phyloP scores from a whole-genome alignment of 2,797 vertebrate genomes.

The Acipenser transmontanus region DNA sequence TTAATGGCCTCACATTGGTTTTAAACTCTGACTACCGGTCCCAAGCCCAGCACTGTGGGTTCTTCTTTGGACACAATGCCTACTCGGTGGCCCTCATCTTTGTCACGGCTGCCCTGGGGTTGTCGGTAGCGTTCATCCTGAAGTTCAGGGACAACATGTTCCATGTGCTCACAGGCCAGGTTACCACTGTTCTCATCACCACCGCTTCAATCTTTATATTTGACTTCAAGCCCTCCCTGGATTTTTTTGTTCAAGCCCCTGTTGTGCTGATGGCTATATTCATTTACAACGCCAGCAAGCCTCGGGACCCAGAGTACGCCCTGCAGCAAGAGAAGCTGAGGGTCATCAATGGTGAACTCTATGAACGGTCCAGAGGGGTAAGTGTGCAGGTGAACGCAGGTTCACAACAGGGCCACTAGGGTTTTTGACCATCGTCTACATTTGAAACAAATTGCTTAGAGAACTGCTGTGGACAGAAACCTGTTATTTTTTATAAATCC shows the following conservation, averaged over 20 bases:
- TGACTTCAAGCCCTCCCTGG: constrained; percentile 82
- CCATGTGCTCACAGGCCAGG: constrained; percentile 88
- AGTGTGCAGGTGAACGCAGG: constrained; percentile 32
- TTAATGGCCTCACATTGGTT: constrained; percentile 77
- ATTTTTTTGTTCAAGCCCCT: constrained; percentile 92
- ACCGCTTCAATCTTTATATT: constrained; percentile 81
- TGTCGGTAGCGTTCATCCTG: constrained; percentile 93
- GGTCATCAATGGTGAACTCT: constrained; percentile 71
- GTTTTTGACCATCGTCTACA: no score
- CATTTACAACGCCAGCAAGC: constrained; percentile 81
- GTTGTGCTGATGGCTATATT: constrained; percentile 87
- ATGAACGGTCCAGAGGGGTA: constrained; percentile 87
- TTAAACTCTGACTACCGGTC: constrained; percentile 65
- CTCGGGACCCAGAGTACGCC: constrained; percentile 55
- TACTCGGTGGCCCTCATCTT: constrained; percentile 82
- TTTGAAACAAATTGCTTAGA: no score
- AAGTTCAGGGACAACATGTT: constrained; percentile 99
- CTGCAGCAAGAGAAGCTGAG: constrained; percentile 72
- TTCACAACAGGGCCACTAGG: no score
- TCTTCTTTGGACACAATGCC: constrained; percentile 88
- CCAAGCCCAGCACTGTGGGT: constrained; percentile 73
- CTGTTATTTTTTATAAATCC: no score
- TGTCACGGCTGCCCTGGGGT: constrained; percentile 81
- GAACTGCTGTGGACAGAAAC: no score
- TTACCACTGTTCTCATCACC: constrained; percentile 88